Conservation (phyloP, 2,113 vertebrate genomes). For the Ifrita kowaldi region DNA sequence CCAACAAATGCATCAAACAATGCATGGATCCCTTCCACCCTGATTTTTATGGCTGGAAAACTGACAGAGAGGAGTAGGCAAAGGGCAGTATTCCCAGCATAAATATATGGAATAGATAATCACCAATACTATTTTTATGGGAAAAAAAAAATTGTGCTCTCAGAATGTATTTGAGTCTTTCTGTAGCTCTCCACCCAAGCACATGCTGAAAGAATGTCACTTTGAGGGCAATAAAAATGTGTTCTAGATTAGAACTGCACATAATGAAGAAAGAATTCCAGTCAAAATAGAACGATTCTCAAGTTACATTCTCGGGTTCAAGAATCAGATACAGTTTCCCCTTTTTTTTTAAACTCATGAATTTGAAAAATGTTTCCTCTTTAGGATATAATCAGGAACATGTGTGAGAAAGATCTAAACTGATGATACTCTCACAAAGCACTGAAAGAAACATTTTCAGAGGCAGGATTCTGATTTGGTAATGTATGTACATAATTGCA, state of each 20-base stretch:
- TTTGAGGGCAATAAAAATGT: not conserved
- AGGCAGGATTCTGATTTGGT: not conserved
- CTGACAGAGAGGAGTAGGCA: not conserved
- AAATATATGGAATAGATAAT: not conserved
- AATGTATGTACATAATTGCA: not conserved
- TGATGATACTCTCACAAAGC: not conserved
- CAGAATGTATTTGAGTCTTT: not conserved
- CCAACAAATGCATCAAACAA: not conserved
- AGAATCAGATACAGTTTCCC: not conserved
- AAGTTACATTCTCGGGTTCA: not conserved
- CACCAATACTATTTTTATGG: not conserved
- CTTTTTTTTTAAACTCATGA: not conserved
- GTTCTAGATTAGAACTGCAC: slow-evolving; percentile 13
- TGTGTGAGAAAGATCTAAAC: not conserved
- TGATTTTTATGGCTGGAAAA: not conserved
- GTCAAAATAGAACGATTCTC: slow-evolving; percentile 45
- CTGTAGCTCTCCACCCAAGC: not conserved
- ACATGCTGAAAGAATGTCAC: not conserved
- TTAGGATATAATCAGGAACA: slow-evolving; percentile 24
- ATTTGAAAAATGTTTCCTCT: slow-evolving; percentile 37
- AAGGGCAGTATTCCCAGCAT: not conserved
- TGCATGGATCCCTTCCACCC: not conserved
- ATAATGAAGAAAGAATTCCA: slow-evolving; percentile 38
- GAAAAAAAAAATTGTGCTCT: not conserved
- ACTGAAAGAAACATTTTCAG: slow-evolving; percentile 26